phyloP scores from a whole-genome alignment of 2,113 vertebrate species.

The Dipodomys ordii region DNA sequence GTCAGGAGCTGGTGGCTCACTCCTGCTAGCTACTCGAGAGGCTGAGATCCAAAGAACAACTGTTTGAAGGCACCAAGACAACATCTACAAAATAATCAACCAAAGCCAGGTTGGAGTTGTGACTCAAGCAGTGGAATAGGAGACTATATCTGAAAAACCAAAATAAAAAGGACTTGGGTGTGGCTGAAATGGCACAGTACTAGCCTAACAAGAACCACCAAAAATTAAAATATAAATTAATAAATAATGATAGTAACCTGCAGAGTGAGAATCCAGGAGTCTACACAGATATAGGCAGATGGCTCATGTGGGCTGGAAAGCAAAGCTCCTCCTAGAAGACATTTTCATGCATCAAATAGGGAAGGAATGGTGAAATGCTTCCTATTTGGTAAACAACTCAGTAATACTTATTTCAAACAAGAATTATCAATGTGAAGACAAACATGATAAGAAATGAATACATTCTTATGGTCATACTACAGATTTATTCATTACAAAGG shows the following conservation, averaged over 20 bases:
- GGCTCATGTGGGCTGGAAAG: neutral
- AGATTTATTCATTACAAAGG: neutral
- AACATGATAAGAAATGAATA: neutral
- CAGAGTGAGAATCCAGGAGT: neutral
- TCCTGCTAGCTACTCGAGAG: neutral
- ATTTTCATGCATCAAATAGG: neutral
- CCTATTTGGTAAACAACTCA: neutral
- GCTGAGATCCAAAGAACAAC: too few species aligned
- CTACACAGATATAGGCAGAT: neutral
- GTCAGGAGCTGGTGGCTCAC: neutral
- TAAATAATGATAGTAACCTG: neutral
- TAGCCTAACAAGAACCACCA: too few species aligned
- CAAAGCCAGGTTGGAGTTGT: too few species aligned
- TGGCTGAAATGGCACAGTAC: too few species aligned
- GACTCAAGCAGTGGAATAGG: neutral
- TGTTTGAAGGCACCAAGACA: too few species aligned
- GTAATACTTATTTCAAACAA: neutral
- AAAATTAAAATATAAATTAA: too few species aligned
- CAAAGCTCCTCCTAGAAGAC: neutral
- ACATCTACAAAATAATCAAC: too few species aligned
- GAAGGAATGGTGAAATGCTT: neutral
- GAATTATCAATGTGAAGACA: neutral
- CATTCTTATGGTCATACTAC: neutral
- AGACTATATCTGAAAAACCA: too few species aligned
- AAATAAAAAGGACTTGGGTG: too few species aligned